phyloP scores from a whole-genome alignment of 1,140 invertebrate species.

The Lepidurus packardi region DNA sequence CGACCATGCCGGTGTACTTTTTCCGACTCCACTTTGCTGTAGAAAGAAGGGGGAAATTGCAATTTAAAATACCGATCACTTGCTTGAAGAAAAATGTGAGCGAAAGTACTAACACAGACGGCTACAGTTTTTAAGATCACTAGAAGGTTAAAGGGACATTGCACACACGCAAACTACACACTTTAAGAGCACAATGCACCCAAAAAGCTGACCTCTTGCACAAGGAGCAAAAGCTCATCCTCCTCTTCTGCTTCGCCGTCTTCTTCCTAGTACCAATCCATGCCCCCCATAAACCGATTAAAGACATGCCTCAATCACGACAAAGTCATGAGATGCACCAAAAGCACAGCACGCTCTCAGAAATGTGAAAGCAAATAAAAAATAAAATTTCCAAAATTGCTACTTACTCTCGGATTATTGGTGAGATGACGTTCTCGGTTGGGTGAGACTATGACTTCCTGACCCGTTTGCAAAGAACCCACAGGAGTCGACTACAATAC shows the following conservation, averaged over 20 bases:
- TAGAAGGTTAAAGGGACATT: slow-evolving; percentile 24
- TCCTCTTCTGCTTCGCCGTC: slow-evolving; percentile 27
- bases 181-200: slow-evolving; percentile 12
- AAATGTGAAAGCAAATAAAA: slow-evolving; percentile 11
- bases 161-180: not conserved
- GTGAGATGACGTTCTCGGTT: slow-evolving; percentile 75
- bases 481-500: slow-evolving; percentile 77
- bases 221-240: slow-evolving; percentile 24
- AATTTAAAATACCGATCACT: slow-evolving; percentile 32
- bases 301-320: not conserved
- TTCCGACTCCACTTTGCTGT: slow-evolving; percentile 51
- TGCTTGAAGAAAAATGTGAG: not conserved
- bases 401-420: slow-evolving; percentile 65
- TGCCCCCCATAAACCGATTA: slow-evolving; percentile 4
- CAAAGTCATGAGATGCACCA: not conserved
- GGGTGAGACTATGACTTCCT: slow-evolving; percentile 81
- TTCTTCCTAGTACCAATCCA: slow-evolving; percentile 18
- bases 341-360: not conserved
- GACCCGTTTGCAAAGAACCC: slow-evolving; percentile 72
- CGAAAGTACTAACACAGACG: not conserved
- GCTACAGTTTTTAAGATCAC: not conserved
- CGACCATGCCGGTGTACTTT: slow-evolving; percentile 52
- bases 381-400: not conserved
- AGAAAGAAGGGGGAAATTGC: slow-evolving; percentile 34
- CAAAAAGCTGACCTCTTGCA: slow-evolving; percentile 26